A percentile compares a stretch with the other conserved stretches of the same genome.
Conservation (phyloP, 1,140 invertebrate genomes). For the Hylaeus volcanicus region DNA sequence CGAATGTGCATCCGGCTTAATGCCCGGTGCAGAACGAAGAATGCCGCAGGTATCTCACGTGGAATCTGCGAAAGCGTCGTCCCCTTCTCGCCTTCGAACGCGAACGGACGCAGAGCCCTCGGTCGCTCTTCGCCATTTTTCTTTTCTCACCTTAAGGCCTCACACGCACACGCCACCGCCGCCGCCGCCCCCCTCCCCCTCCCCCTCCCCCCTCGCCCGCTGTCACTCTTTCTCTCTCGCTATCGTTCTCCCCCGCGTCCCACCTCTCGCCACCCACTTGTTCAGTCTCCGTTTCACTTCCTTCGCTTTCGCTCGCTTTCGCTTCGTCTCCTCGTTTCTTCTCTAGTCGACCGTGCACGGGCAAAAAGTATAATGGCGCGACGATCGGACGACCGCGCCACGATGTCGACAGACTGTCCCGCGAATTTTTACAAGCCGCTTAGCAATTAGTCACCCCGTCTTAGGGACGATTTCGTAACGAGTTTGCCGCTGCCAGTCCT, state of each 20-base stretch:
- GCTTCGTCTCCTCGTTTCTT: not conserved
- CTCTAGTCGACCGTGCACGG: slow-evolving; percentile 32
- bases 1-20: slow-evolving; percentile 69
- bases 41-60: slow-evolving; percentile 66
- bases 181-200: not conserved
- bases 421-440: slow-evolving; percentile 52
- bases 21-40: slow-evolving; percentile 58
- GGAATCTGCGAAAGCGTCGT: slow-evolving; percentile 65
- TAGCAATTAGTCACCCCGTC: slow-evolving; percentile 53
- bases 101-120: slow-evolving; percentile 21
- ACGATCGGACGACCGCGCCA: slow-evolving; percentile 31
- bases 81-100: slow-evolving; percentile 48
- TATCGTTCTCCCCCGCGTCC: not conserved
- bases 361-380: slow-evolving; percentile 47
- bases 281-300: not conserved
- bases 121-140: slow-evolving; percentile 61
- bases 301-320: not conserved
- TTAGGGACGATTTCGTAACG: slow-evolving; percentile 50
- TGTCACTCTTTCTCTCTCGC: not conserved
- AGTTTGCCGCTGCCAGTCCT: slow-evolving; percentile 32
- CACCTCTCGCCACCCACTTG: not conserved
- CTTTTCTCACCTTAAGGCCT: slow-evolving; percentile 57
- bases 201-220: not conserved
- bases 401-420: slow-evolving; percentile 48
- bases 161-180: slow-evolving; percentile 22